phyloP scores from a whole-genome alignment of 2,888 invertebrate genomes.

The Drosophila monieri region DNA sequence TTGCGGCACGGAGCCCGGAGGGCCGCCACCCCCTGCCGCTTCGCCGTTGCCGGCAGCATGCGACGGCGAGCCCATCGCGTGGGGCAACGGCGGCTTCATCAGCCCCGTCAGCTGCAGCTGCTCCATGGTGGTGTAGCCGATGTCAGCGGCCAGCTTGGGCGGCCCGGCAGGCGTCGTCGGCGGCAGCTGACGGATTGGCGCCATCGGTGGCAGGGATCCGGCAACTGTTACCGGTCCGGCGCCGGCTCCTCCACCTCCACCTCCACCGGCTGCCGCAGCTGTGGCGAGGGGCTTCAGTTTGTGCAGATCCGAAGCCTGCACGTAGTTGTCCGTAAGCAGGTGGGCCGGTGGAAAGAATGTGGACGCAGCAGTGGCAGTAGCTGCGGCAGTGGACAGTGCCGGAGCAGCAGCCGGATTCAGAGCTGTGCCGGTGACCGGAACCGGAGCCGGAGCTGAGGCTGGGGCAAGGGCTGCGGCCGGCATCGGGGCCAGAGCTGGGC shows the following conservation, averaged over 20 bases:
- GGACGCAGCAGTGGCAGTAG: slow-evolving; percentile 14
- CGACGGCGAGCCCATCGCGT: slow-evolving; percentile 11
- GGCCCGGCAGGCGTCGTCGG: slow-evolving; percentile 1
- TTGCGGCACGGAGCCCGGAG: not conserved
- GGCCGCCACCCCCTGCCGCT: slow-evolving; percentile 2
- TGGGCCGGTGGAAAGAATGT: slow-evolving; percentile 34
- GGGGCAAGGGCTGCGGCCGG: not conserved
- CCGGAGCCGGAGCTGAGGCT: not conserved
- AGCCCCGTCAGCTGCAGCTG: slow-evolving; percentile 56
- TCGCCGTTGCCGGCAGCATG: not conserved
- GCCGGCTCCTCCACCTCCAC: not conserved
- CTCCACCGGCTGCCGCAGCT: slow-evolving; percentile 6
- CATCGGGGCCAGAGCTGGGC: not conserved
- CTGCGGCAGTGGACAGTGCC: not conserved
- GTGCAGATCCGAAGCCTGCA: slow-evolving; percentile 61
- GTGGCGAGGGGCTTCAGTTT: slow-evolving; percentile 48
- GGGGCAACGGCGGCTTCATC: slow-evolving; percentile 46
- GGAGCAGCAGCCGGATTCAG: not conserved
- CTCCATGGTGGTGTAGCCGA: slow-evolving; percentile 73
- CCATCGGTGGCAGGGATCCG: not conserved
- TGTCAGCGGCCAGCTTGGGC: slow-evolving; percentile 26
- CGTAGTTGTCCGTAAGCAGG: slow-evolving; percentile 56
- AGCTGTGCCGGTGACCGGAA: not conserved
- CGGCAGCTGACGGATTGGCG: slow-evolving; percentile 6
- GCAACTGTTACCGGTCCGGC: slow-evolving; percentile 2